Evolutionary conservation across 2,888 invertebrate genomes (phyloP).

Genomic region (Teleogryllus oceanicus): DNA sequence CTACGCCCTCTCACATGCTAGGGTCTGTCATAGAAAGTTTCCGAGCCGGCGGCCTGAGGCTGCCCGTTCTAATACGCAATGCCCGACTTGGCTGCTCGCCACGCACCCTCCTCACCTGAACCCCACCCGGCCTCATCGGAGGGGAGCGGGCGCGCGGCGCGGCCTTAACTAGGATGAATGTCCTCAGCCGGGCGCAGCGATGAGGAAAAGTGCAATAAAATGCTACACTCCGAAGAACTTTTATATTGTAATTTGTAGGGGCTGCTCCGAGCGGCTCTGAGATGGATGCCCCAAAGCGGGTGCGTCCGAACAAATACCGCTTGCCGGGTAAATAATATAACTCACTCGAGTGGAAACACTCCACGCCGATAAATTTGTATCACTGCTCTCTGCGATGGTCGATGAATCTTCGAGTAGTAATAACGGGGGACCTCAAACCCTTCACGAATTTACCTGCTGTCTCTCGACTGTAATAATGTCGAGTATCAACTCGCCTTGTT

Average conservation of each 20-base stretch:
- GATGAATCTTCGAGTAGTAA: no score
- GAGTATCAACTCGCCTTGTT: neutral
- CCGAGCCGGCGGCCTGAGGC: neutral
- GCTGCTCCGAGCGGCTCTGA: neutral
- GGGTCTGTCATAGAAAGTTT: neutral
- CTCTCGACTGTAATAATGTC: neutral
- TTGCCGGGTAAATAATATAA: neutral
- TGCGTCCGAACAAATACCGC: neutral
- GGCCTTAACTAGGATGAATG: neutral
- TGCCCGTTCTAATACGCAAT: neutral
- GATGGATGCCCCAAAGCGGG: neutral
- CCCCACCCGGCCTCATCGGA: neutral
- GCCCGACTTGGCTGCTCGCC: neutral
- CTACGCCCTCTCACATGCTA: neutral
- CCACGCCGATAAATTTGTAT: neutral
- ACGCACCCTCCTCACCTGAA: conserved; percentile 18
- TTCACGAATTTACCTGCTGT: neutral
- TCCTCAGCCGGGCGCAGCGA: neutral
- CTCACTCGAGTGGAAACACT: neutral
- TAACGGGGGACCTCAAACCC: neutral
- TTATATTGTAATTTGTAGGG: conserved; percentile 10
- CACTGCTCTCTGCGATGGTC: neutral
- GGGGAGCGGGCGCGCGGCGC: neutral
- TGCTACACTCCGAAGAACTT: conserved; percentile 12
- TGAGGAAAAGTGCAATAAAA: neutral